Conservation (phyloP, 2,113 vertebrate species). For the Oreochromis aureus region DNA sequence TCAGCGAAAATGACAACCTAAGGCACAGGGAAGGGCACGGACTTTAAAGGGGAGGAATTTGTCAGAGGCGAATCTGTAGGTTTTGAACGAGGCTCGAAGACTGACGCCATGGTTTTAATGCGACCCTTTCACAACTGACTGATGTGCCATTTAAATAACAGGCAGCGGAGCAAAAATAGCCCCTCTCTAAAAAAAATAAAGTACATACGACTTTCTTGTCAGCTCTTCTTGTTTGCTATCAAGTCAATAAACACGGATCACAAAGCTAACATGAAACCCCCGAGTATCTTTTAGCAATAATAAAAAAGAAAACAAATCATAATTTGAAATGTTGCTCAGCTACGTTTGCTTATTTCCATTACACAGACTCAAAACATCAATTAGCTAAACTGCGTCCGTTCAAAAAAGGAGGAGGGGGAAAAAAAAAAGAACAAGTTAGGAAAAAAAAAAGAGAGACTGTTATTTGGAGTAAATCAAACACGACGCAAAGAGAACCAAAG, state of each 20-base stretch:
- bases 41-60: not conserved
- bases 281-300: slow-evolving; percentile 23
- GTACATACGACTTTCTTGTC: slow-evolving; percentile 34
- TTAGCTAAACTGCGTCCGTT: slow-evolving; percentile 34
- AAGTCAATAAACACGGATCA: slow-evolving; percentile 65
- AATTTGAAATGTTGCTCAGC: slow-evolving; percentile 48
- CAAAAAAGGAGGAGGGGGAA: not conserved
- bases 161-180: slow-evolving; percentile 10
- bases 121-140: not conserved
- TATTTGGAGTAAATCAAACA: slow-evolving; percentile 64
- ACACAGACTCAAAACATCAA: slow-evolving; percentile 60
- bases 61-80: not conserved
- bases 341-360: slow-evolving; percentile 52
- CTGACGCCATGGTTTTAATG: slow-evolving; percentile 1
- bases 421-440: not conserved
- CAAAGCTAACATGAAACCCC: slow-evolving; percentile 52
- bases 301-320: slow-evolving; percentile 50
- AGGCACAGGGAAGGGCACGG: slow-evolving; percentile 1
- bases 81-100: not conserved
- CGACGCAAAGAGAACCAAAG: slow-evolving; percentile 15
- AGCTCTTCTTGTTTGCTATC: slow-evolving; percentile 44
- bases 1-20: slow-evolving; percentile 60
- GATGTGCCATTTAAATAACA: slow-evolving; percentile 1
- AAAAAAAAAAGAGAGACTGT: not conserved
- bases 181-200: slow-evolving; percentile 10